Conservation (phyloP, 2,113 vertebrate genomes). For the Hemiscyllium ocellatum region DNA sequence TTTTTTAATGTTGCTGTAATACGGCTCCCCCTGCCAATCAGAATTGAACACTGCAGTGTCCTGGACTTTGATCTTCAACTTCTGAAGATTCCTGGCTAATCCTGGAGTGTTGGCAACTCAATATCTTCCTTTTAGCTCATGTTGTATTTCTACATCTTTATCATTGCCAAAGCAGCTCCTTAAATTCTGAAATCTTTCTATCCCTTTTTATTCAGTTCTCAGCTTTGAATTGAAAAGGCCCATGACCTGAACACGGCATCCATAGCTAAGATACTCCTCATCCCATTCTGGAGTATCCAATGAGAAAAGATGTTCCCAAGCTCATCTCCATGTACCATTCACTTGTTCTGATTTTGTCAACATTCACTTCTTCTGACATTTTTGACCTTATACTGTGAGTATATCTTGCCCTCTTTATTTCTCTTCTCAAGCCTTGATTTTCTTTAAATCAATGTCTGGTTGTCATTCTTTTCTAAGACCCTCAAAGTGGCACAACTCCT, state of each 20-base stretch:
- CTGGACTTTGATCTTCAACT: no score
- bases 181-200: background rate
- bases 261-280: background rate
- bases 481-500: background rate
- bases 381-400: background rate
- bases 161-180: background rate
- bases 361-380: background rate
- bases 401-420: background rate
- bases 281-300: background rate
- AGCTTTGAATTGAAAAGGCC: background rate
- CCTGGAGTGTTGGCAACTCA: background rate
- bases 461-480: background rate
- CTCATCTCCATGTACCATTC: background rate
- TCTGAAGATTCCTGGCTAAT: no score
- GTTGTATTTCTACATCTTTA: background rate
- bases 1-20: no score
- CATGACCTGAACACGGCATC: background rate
- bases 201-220: background rate
- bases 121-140: no score
- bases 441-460: background rate
- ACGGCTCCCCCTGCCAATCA: no score
- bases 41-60: no score
- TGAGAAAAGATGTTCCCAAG: background rate
- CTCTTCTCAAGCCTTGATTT: background rate
- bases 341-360: background rate